Base-by-base conservation (phyloP, 1,140 invertebrate species). In the Steinernema feltiae region DNA sequence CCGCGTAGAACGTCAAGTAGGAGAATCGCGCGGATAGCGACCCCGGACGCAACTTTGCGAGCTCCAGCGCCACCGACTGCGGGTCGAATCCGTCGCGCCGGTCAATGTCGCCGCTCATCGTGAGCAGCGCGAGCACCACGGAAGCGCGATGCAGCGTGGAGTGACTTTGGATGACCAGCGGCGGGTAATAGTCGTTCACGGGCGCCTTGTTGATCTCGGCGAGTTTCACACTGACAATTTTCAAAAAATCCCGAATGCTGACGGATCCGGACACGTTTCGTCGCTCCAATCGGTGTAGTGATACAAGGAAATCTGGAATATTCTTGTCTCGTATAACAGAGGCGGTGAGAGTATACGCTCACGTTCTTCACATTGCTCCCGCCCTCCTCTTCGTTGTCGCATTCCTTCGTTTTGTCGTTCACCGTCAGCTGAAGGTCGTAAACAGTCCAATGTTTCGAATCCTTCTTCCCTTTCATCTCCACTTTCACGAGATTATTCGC, bases 381-480 rank as follows among this genome's bases (percentile, higher is more conserved):
- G 53, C 24, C 53, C 24, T 63, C 53, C 15, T 27, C 53, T 7
- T 63, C 53, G 53, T 12, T 27, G 3, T 63, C 53, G 3, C 7
- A 15, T 21, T 63, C 53, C 53, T 63, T 63, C 53, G 53, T 12
- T 3, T 27, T 27, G 12, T 12, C 12, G 53, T 63, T 63, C 3
- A 63, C 53, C 24, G 24, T 63, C 53, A 63, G 24, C 53, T 63
- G 53, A 21, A 63, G 53, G 53, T 63, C 53, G 53, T 63, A 63
- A 3, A 63, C 24, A 7, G 24, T 27, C 53, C 53, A 63, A 7
- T 15, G 24, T 21, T 63, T 63, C 53, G 53, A 12, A 7, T 63
- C 53, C 24, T 63, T 63, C 53, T 63, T 63, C 7, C 24, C 7
- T 21, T 63, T 63, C 12, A 63, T 17, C 24, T 63, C 53, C 15